Evolutionary conservation across 1,140 invertebrate species (phyloP), one percentile per base, ranked within the genome.

Genomic region (Amyelois transitella): DNA sequence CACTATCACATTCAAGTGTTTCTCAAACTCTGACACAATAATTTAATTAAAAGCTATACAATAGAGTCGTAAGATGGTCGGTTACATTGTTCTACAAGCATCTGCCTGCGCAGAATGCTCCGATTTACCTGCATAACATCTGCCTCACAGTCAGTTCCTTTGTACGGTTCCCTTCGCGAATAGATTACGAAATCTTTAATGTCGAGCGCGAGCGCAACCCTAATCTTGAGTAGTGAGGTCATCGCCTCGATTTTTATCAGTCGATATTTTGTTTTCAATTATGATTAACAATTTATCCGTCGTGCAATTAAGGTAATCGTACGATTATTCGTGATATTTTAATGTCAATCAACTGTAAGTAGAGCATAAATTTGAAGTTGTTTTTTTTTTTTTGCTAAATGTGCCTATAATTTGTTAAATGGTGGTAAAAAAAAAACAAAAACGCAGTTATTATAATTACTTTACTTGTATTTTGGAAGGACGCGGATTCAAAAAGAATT

Each of bases 41-140:
- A 81, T 83, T 77, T 75, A 77, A 83, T 83, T 77, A 83, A 76
- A 81, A 50, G 20, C 67, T 55, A 69, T n/a, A 74, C 72, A 81
- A 74, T 72, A 55, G 38, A n/a, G 58, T 22, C 17, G 54, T 20
- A 48, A 38, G 32, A 58, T 21, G 44, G 55, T 49, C 53, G 19
- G 32, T 22, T 25, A 62, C 47, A 62, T 68, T 77, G 68, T 71
- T 70, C 70, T 64, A 64, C 47, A 51, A 58, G 65, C 77, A 81
- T 79, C 75, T 83, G 77, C 76, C 32, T n/a, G n/a, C n/a, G n/a
- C n/a, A n/a, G 32, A 38, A 38, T 48, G 45, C 45, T 66, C 79
- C 71, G 72, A 69, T 82, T 80, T 76, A 79, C 76, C 77, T 81
- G 77, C 56, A 62, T 43, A 67, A 72, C 80, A 83, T 83, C 80